Base-by-base conservation (phyloP, 2,797 vertebrate species). In the Sebastes itinus region DNA sequence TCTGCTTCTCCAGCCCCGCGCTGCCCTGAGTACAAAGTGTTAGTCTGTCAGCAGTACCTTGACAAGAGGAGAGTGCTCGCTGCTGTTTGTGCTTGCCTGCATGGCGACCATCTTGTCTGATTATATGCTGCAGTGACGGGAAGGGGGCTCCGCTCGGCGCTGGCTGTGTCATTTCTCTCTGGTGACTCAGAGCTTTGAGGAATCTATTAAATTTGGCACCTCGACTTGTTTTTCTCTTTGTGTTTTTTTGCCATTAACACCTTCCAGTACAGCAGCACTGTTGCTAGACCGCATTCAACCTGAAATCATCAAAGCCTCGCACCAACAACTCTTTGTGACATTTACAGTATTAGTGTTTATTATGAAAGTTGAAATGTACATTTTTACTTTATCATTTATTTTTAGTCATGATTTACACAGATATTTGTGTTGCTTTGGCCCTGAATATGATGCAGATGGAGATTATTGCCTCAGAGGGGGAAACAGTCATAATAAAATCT, bases 1-100 rank as follows among this genome's bases (percentile, higher is more conserved):
- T 71, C 77, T 71, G 65, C 83, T 81, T 83, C 35, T 84, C 75
- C 76, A 59, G 78, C 79, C 72, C 82, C 6, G 13, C 82, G 86
- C 83, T 69, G 80, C 85, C 78, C 59, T 25, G 66, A 87, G 82
- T 80, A 93, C 79, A 92, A 88, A 83, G 87, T 87, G 84, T 90
- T 75, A 70, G 85, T 88, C 88, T 92, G 87, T 93, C 91, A 91
- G 88, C 86, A 46, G 69, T 6, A 46, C 72, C 83, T 61, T 49
- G 75, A 82, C 88, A 62, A 28, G 70, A 76, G 78, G 66, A 82
- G 86, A 91, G 86, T 28, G 80, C 86, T 90, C 35, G 42, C 80
- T 62, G 82, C 83, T 90, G 88, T 90, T 89, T 77, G 81, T 84
- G 86, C 82, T 73, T 66, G 72, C 78, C 86, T 77, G 62, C 62